Base-by-base conservation (phyloP, 2,888 invertebrate species). In the Xylophagus ater region DNA sequence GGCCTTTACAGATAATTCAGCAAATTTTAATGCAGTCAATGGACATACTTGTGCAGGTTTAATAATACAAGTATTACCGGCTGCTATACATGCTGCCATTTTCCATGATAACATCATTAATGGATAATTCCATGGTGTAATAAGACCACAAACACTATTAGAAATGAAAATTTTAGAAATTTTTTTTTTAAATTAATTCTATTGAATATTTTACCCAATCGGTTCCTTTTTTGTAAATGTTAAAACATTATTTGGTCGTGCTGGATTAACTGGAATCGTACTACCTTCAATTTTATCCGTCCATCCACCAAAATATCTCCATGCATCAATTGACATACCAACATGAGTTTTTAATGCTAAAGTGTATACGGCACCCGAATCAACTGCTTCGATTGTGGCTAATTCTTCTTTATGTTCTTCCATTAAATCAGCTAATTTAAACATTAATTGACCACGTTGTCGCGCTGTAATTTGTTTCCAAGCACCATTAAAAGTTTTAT, bases 81-180 rank as follows among this genome's bases (percentile, higher is more conserved):
- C 93, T 0, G 94, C 93, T 32, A 96, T 69, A 56, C 94, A 96
- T 3, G 96, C 90, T 0, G 94, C 93, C 90, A 94, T 92, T 65
- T 96, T 96, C 94, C 94, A 96, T 0, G 92, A 88, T 9, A 96
- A 66, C 96, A 96, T 97, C 96, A 97, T 96, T 8, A 97, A 68
- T 0, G 96, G 96, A 61, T 96, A 97, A 63, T 96, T 96, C 96
- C 96, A 97, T 0, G 96, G 94, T 0, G 93, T 93, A 12, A 96
- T 78, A 12, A 96, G 67, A 0, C 83, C 94, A 54, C 89, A 90
- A 3, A 96, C 94, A 1, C 90, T 78, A n/a, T n/a, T n/a, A n/a
- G n/a, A n/a, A n/a, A n/a, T n/a, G n/a, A n/a, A n/a, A n/a, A n/a
- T n/a, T n/a, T n/a, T n/a, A n/a, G n/a, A n/a, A n/a, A n/a, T 20